These are phyloP conservation scores for Piaya cayana DNA, from an alignment of 2,113 vertebrate species.

Conservation along the genomic window DNA sequence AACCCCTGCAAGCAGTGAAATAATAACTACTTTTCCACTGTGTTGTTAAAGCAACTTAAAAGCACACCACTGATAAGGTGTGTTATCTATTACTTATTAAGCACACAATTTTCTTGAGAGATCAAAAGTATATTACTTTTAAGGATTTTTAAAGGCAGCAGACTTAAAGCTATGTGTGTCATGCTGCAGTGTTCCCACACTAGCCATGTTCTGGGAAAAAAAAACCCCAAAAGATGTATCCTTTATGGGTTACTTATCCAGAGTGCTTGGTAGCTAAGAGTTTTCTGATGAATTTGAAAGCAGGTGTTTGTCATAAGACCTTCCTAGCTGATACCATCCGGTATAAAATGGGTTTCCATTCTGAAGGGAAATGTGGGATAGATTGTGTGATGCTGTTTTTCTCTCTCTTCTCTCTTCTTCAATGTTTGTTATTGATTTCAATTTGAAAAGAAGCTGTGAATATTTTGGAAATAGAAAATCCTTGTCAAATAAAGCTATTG, in stretches of 20 bases:
- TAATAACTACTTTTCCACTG: background rate
- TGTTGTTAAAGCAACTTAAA: constrained; percentile 8
- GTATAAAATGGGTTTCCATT: background rate
- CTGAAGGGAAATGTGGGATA: background rate
- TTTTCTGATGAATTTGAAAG: background rate
- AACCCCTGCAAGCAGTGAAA: background rate
- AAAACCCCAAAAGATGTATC: no score
- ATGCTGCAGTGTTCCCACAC: background rate
- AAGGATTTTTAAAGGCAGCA: background rate
- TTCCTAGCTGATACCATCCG: background rate
- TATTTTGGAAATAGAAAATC: constrained; percentile 47
- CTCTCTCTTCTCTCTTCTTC: background rate
- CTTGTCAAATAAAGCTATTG: background rate
- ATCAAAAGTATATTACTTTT: background rate
- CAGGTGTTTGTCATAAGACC: background rate
- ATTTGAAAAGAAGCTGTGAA: constrained; percentile 26
- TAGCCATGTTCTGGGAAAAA: background rate
- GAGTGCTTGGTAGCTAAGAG: background rate
- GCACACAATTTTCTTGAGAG: background rate
- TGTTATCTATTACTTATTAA: background rate
- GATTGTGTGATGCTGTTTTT: background rate
- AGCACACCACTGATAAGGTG: background rate
- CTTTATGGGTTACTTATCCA: background rate
- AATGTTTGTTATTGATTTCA: constrained; percentile 25
- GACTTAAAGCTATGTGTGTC: background rate